These are phyloP conservation scores for Leuciscus idus DNA, from an alignment of 2,113 vertebrate species.

Conservation along the genomic window DNA sequence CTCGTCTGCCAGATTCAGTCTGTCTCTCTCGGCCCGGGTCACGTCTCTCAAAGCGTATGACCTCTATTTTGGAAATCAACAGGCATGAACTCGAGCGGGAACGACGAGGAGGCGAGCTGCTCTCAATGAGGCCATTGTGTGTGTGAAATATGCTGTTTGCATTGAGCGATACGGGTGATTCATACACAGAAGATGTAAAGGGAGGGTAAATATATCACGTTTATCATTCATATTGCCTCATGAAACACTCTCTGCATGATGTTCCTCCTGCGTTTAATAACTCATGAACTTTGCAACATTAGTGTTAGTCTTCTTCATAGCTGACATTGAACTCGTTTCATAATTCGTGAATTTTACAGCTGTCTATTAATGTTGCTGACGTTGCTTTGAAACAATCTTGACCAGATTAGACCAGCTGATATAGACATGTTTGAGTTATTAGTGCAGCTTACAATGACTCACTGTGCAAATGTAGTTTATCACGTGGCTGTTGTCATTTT, in stretches of 20 bases:
- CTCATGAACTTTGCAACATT: neutral
- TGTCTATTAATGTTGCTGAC: too few relatives aligned
- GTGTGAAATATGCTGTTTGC: constrained; percentile 13
- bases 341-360: too few relatives aligned
- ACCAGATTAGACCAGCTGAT: too few relatives aligned
- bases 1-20: neutral
- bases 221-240: neutral
- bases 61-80: constrained; percentile 25
- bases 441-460: neutral
- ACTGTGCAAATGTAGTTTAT: too few relatives aligned
- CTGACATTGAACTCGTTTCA: too few relatives aligned
- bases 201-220: too few relatives aligned
- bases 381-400: too few relatives aligned
- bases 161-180: constrained; percentile 20
- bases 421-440: neutral
- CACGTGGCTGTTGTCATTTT: neutral
- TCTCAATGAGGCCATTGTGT: constrained; percentile 39
- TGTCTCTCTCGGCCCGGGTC: constrained; percentile 19
- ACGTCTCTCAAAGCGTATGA: constrained; percentile 25
- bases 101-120: neutral
- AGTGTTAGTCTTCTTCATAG: too few relatives aligned
- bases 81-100: constrained; percentile 33
- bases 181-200: constrained; percentile 13
- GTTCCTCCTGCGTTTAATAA: neutral
- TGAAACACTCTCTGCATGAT: too few relatives aligned